phyloP scores from a whole-genome alignment of 2,888 invertebrate genomes.

The Macrostomum cliftonense region DNA sequence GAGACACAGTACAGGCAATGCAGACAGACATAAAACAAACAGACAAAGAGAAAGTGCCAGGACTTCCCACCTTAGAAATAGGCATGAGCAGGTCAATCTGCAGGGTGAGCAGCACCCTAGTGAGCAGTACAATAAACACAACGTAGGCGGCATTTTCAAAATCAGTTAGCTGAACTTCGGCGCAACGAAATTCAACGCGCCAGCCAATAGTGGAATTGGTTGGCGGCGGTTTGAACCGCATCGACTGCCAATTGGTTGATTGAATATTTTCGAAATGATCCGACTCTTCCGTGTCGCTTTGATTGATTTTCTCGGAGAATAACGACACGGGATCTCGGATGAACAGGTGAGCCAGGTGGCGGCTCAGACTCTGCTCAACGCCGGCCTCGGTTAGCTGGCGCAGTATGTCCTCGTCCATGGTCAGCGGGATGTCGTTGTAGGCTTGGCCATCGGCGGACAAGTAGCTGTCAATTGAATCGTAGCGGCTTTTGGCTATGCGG shows the following conservation, averaged over 20 bases:
- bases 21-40: no score
- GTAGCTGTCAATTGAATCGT: slow-evolving; percentile 92
- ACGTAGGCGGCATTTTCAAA: slow-evolving; percentile 98
- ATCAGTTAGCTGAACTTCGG: slow-evolving; percentile 80
- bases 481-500: slow-evolving; percentile 58
- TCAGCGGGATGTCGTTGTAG: slow-evolving; percentile 79
- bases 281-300: slow-evolving; percentile 73
- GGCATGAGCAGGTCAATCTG: slow-evolving; percentile 86
- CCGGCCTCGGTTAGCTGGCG: slow-evolving; percentile 59
- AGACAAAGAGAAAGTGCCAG: slow-evolving; percentile 13
- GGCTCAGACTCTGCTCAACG: slow-evolving; percentile 75
- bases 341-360: slow-evolving; percentile 91
- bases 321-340: slow-evolving; percentile 86
- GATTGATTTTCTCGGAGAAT: slow-evolving; percentile 79
- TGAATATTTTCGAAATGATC: slow-evolving; percentile 99
- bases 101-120: slow-evolving; percentile 84
- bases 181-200: slow-evolving; percentile 97
- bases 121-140: slow-evolving; percentile 85
- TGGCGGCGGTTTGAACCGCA: slow-evolving; percentile 89
- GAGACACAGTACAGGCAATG: no score
- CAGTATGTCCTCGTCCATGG: slow-evolving; percentile 65
- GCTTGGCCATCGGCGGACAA: slow-evolving; percentile 66
- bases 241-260: slow-evolving; percentile 97
- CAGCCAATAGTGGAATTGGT: slow-evolving; percentile 80
- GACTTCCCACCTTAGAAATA: slow-evolving; percentile 59